Conservation (phyloP, 2,888 invertebrate species). For the Orthosia gracilis region DNA sequence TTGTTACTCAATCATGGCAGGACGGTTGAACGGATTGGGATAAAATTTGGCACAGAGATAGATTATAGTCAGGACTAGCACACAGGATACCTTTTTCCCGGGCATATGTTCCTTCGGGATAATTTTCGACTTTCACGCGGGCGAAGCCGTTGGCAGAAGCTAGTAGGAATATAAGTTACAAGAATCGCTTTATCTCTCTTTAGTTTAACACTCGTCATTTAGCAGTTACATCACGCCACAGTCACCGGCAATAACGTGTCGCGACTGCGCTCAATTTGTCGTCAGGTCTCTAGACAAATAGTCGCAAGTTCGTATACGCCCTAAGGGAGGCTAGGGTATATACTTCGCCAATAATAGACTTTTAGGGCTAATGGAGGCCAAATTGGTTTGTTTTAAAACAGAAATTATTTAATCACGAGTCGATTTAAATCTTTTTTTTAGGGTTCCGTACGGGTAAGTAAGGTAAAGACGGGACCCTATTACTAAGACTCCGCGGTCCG, state of each 20-base stretch:
- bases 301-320: conserved; percentile 28
- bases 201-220: conserved; percentile 12
- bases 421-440: neutral
- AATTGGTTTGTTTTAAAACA: neutral
- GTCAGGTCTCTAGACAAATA: conserved; percentile 52
- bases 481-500: no score
- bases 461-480: no score
- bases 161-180: neutral
- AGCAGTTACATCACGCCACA: conserved; percentile 18
- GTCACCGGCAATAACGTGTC: conserved; percentile 14
- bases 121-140: no score
- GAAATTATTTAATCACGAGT: neutral
- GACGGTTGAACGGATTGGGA: no score
- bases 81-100: no score
- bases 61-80: no score
- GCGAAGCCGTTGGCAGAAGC: no score
- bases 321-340: conserved; percentile 22
- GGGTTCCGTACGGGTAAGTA: no score
- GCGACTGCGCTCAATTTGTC: conserved; percentile 50
- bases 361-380: neutral
- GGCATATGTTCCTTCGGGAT: no score
- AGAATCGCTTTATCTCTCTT: neutral
- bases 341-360: neutral
- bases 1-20: no score
- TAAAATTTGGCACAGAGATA: no score